Base-by-base conservation (phyloP, 2,113 vertebrate species). In the Loxodonta africana region DNA sequence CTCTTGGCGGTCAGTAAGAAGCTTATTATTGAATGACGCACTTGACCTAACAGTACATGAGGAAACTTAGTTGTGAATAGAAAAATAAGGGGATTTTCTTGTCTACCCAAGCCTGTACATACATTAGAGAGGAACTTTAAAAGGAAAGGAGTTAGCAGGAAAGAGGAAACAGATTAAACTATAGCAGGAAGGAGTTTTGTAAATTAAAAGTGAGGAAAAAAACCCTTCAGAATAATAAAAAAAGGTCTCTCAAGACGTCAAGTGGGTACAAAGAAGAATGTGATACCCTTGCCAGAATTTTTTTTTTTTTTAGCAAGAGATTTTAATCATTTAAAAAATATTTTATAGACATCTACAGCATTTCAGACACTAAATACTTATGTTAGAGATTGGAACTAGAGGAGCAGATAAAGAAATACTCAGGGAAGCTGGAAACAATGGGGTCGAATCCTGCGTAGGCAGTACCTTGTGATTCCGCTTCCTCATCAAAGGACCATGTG, bases 111-210 rank as follows among this genome's bases (percentile, higher is more conserved):
- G 21, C 37, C 57, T 46, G 2, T 2, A 1, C 20, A 26, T 8
- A 14, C 73, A 53, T 46, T 28, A 57, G 5, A 83, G 73, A 48
- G 74, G 91, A 69, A 80, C 41, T 28, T 1, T 8, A 25, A 62
- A 69, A 73, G 92, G 82, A 71, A 92, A 65, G 80, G 53, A 51
- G 82, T 46, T 8, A 30, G 74, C 90, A 91, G 97, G 91, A 92
- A 95, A 90, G 51, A 96, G 97, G 96, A 97, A 92, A 44, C 78
- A 51, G 93, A 67, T 21, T 83, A 14, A 17, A 96, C 78, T 83
- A 67, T 44, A 74, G 86, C 94, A 95, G 97, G 97, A 97, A 97
- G 96, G 57, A 51, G 76, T 89, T 81, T 71, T 81, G 57, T 73
- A 41, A 74, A 85, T 92, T 90, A 90, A 94, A 91, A 92, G 86